phyloP scores from a whole-genome alignment of 2,113 vertebrate genomes.

The Elephas maximus region DNA sequence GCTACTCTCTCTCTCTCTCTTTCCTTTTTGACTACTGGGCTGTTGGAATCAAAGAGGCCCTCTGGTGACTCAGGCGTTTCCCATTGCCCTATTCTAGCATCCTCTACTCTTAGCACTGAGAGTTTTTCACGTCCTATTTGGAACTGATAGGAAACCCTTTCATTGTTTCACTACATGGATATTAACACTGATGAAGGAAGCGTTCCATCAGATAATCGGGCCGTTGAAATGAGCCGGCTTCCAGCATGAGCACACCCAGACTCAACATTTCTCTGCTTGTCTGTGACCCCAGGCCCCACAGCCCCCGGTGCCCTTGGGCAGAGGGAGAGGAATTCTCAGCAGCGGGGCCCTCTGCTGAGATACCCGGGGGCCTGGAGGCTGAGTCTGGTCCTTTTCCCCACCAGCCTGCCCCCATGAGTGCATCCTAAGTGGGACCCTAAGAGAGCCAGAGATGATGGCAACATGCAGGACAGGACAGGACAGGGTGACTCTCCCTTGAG shows the following conservation, averaged over 20 bases:
- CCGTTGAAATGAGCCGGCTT: slow-evolving; percentile 88
- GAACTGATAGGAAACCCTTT: slow-evolving; percentile 93
- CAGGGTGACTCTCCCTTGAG: background rate
- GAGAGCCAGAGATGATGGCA: background rate
- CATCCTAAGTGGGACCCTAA: background rate
- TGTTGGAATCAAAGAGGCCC: slow-evolving; percentile 91
- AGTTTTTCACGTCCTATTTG: slow-evolving; percentile 93
- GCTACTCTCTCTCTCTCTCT: slow-evolving; percentile 71
- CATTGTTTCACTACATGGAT: slow-evolving; percentile 92
- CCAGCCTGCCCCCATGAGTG: too few species aligned
- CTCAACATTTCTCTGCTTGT: slow-evolving; percentile 78
- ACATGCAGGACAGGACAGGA: background rate
- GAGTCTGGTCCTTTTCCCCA: background rate
- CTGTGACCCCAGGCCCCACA: background rate
- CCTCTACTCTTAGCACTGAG: slow-evolving; percentile 91
- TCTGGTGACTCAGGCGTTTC: slow-evolving; percentile 92
- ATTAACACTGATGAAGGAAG: slow-evolving; percentile 93
- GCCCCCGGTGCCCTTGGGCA: background rate
- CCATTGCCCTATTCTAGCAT: slow-evolving; percentile 93
- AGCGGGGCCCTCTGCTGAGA: background rate
- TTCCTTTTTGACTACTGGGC: slow-evolving; percentile 83
- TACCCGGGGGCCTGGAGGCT: background rate
- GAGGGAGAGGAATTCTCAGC: background rate
- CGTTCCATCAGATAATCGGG: slow-evolving; percentile 92
- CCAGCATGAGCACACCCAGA: slow-evolving; percentile 84